Percentiles rank a stretch among this genome's conserved stretches.
Conservation (phyloP, 2,113 vertebrate species). For the Apaloderma vittatum region DNA sequence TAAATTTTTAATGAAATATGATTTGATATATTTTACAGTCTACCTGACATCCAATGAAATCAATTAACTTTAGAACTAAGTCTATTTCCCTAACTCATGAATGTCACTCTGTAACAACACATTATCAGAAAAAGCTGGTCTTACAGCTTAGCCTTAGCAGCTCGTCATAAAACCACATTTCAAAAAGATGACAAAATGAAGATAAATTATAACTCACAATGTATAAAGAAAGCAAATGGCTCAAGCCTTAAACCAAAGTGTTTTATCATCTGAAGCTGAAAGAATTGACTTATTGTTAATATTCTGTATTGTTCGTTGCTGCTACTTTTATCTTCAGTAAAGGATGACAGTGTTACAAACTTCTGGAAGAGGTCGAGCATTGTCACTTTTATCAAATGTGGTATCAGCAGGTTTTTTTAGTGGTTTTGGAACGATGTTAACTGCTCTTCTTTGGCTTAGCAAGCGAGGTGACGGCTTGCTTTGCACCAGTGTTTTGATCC, state of each 20-base stretch:
- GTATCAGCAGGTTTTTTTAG: conserved; percentile 2
- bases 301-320: conserved; percentile 22
- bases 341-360: conserved; percentile 36
- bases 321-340: conserved; percentile 19
- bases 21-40: background rate
- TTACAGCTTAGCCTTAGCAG: background rate
- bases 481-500: background rate
- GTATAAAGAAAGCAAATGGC: background rate
- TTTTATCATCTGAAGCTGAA: background rate
- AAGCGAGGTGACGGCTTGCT: background rate
- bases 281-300: conserved; percentile 9
- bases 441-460: background rate
- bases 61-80: background rate
- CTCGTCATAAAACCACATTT: background rate
- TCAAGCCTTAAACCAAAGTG: background rate
- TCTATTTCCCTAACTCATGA: background rate
- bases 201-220: background rate
- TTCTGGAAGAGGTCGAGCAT: conserved; percentile 38
- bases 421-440: background rate
- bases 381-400: conserved; percentile 40
- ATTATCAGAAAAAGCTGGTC: background rate
- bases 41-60: background rate
- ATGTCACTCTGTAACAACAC: fast-evolving
- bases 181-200: background rate
- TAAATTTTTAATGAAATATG: background rate